A percentile compares a stretch with the other conserved stretches of the same genome.
These are phyloP conservation scores for Zaprionus davidi DNA, from an alignment of 1,140 invertebrate genomes.

Conservation along the genomic window DNA sequence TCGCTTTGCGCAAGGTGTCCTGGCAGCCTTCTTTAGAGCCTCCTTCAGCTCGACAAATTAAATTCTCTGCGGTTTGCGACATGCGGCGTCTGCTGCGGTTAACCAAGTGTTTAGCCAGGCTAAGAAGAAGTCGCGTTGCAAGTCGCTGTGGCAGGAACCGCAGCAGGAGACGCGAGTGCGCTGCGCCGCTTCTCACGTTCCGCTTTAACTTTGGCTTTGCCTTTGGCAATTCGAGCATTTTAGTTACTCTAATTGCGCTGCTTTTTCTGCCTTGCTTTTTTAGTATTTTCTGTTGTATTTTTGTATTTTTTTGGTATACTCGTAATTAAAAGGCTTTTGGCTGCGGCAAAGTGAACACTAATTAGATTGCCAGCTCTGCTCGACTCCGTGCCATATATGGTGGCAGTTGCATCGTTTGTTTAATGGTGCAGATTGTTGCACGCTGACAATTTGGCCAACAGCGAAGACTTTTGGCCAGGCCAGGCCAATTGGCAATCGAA, in stretches of 20 bases:
- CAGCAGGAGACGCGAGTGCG: constrained; percentile 18
- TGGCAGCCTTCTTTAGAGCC: constrained; percentile 17
- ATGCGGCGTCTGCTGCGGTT: constrained; percentile 72
- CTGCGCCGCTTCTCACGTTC: constrained; percentile 67
- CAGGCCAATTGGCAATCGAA: constrained; percentile 33
- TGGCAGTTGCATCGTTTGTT: constrained; percentile 74
- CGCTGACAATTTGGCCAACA: constrained; percentile 70
- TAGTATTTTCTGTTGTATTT: background rate
- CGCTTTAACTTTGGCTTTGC: constrained; percentile 28
- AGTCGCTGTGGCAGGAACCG: constrained; percentile 41
- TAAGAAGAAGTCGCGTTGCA: background rate
- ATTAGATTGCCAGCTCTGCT: constrained; percentile 76
- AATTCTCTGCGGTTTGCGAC: constrained; percentile 79
- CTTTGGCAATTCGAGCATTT: constrained; percentile 31
- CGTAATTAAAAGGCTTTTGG: constrained; percentile 73
- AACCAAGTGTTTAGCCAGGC: constrained; percentile 61
- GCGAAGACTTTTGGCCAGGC: constrained; percentile 40
- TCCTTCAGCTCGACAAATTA: constrained; percentile 65
- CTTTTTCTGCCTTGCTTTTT: constrained; percentile 14
- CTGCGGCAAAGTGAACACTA: constrained; percentile 64
- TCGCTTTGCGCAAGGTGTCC: constrained; percentile 60
- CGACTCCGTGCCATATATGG: constrained; percentile 59
- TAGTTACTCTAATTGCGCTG: constrained; percentile 70
- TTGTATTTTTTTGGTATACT: constrained; percentile 37
- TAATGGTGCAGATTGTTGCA: constrained; percentile 80